phyloP scores from a whole-genome alignment of 1,140 invertebrate species.

The Drosophila parvula region DNA sequence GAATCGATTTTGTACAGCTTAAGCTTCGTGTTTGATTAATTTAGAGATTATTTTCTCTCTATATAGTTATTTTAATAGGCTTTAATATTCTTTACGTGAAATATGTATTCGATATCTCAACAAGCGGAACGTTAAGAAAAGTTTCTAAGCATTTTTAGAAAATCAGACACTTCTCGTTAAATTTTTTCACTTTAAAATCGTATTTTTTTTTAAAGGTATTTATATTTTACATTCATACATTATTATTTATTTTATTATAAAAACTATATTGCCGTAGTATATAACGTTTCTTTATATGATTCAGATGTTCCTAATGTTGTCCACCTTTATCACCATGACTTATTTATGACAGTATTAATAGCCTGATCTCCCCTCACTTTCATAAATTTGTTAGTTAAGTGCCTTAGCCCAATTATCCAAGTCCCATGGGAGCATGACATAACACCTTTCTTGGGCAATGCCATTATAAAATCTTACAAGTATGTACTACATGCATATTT shows the following conservation, averaged over 20 bases:
- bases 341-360: constrained; percentile 6
- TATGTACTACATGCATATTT: constrained; percentile 19
- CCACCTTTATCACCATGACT: background rate
- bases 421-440: constrained; percentile 45
- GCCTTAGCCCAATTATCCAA: constrained; percentile 1
- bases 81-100: background rate
- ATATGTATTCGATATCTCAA: background rate
- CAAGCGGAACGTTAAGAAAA: background rate
- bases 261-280: background rate
- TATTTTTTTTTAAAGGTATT: too few species aligned
- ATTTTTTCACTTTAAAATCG: too few species aligned
- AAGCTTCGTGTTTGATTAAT: background rate
- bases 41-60: background rate
- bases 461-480: constrained; percentile 39
- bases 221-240: too few species aligned
- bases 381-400: constrained; percentile 4
- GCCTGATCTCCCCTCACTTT: constrained; percentile 8
- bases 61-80: background rate
- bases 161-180: too few species aligned
- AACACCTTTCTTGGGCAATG: constrained; percentile 32
- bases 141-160: too few species aligned
- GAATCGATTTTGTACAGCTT: background rate
- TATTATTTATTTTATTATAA: too few species aligned
- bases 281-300: background rate
- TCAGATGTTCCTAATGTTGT: background rate